Conservation (phyloP, 1,140 invertebrate genomes). For the Megalopta genalis region DNA sequence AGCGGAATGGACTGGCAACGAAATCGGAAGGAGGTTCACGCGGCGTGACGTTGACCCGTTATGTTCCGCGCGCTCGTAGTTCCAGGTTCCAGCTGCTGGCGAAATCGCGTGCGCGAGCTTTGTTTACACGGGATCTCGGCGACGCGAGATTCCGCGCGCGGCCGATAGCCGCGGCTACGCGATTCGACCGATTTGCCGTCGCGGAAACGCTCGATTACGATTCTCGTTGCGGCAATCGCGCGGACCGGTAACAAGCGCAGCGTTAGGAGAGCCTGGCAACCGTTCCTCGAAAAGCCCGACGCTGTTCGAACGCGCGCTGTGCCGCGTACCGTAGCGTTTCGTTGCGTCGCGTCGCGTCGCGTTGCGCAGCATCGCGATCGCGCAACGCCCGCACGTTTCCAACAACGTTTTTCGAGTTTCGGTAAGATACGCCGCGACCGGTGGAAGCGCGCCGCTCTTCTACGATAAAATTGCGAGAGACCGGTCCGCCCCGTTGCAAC, state of each 20-base stretch:
- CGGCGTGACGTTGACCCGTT: slow-evolving; percentile 65
- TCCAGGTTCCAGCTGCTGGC: slow-evolving; percentile 29
- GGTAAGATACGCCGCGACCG: not conserved
- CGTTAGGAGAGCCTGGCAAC: slow-evolving; percentile 19
- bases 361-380: too few species aligned
- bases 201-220: too few species aligned
- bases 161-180: too few species aligned
- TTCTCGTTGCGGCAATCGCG: not conserved
- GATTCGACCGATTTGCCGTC: too few species aligned
- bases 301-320: slow-evolving; percentile 30
- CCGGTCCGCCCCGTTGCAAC: slow-evolving; percentile 10
- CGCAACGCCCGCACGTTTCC: slow-evolving; percentile 29
- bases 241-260: slow-evolving; percentile 2
- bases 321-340: too few species aligned
- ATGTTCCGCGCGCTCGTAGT: slow-evolving; percentile 39
- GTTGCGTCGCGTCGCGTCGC: too few species aligned
- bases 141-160: too few species aligned
- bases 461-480: slow-evolving; percentile 17
- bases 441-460: not conserved
- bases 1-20: not conserved
- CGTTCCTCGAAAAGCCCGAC: slow-evolving; percentile 43
- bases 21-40: slow-evolving; percentile 61
- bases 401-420: not conserved
- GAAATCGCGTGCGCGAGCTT: slow-evolving; percentile 25
- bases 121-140: slow-evolving; percentile 20